Evolutionary conservation across 53 echinoderm and acorn worm species (phyloP), one percentile per base, ranked within the genome.

Genomic region (Crossaster papposus): DNA sequence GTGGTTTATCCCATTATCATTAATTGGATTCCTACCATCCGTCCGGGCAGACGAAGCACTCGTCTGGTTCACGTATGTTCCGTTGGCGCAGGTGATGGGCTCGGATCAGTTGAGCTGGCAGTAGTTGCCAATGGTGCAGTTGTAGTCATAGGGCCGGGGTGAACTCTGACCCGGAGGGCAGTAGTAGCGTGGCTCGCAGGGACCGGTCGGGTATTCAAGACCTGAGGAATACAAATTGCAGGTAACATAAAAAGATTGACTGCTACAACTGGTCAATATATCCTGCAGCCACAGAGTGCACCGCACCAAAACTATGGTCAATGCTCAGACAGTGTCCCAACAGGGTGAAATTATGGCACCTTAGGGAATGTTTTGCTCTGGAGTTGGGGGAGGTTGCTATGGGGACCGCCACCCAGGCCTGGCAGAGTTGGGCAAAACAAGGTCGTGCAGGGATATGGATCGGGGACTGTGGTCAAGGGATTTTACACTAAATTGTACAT

Each of bases 41-140:
- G 22, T 90, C 93, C 14, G 94, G 95, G 72, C 99, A 98, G 37
- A 93, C 44, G 79, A 93, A 94, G 81, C 96, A 98, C 35, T 94
- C 96, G 95, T 98, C 70, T 98, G 99, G 86, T 96, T 96, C 99
- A 98, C 96, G 68, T 95, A 98, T 34, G 99, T 98, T 1, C 99
- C 99, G 23, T 98, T 93, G 79, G 88, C 93, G 88, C 99, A 98
- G 3, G 92, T 93, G 55, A 96, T 77, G 0, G 99, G 96, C 86
- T 98, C 98, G 26, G 95, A 93, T 36, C 96, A 98, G 79, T 98
- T 98, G 78, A 94, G 93, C 51, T 94, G 99, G 28, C 96, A 98
- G 83, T 94, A 98, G 92, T 98, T 94, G 63, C 93, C 94, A 64
- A 95, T 65, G 24, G 96, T 94, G 89, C 96, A 98, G 26, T 92